phyloP scores from a whole-genome alignment of 2,113 vertebrate species.

The Ciconia stormi region DNA sequence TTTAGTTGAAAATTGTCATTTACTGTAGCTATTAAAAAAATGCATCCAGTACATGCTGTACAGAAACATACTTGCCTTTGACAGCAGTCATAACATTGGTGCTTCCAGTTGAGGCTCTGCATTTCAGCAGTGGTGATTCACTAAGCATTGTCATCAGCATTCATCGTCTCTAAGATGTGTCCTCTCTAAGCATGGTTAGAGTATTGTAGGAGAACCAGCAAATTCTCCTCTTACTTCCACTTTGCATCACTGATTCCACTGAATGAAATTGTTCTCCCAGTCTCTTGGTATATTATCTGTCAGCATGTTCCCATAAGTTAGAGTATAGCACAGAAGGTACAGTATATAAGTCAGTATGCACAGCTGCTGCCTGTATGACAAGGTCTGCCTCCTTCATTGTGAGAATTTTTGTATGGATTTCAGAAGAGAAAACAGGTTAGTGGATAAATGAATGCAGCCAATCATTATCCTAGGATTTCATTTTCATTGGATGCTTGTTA shows the following conservation, averaged over 20 bases:
- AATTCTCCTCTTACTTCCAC: background rate
- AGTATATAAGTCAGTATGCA: background rate
- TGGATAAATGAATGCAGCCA: background rate
- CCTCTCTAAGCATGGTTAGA: background rate
- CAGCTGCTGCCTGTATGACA: background rate
- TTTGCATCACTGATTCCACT: background rate
- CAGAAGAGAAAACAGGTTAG: background rate
- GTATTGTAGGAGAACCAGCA: background rate
- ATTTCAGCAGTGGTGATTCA: background rate
- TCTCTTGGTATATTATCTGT: background rate
- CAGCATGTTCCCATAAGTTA: background rate
- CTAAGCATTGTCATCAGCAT: background rate
- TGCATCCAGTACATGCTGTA: background rate
- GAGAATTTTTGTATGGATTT: background rate
- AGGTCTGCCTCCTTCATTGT: background rate
- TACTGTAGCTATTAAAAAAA: background rate
- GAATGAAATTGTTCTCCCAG: background rate
- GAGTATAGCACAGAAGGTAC: background rate
- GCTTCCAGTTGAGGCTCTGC: background rate
- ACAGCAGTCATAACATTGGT: background rate
- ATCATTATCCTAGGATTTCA: background rate
- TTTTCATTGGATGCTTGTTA: background rate
- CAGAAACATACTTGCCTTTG: background rate
- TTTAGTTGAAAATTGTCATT: background rate
- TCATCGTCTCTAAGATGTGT: background rate